Percentiles rank a stretch among this genome's conserved stretches.
phyloP scores from a whole-genome alignment of 2,113 vertebrate genomes.

The Entomyzon cyanotis region DNA sequence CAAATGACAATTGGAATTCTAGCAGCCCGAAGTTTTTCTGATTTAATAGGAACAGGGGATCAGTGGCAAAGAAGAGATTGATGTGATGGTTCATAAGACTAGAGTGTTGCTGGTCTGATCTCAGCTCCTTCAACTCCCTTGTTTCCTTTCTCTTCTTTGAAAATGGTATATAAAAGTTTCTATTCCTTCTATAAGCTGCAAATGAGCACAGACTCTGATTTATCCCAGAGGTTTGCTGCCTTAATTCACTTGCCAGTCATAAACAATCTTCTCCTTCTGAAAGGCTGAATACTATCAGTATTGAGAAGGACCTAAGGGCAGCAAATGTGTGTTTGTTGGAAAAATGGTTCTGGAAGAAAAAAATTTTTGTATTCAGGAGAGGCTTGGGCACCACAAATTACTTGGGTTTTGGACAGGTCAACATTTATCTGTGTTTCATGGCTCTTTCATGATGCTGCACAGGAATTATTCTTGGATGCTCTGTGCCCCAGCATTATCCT shows the following conservation, averaged over 20 bases:
- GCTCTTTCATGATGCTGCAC: neutral
- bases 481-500: neutral
- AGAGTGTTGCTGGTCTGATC: neutral
- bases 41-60: neutral
- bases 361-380: neutral
- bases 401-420: neutral
- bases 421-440: neutral
- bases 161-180: neutral
- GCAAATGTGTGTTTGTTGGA: neutral
- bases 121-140: neutral
- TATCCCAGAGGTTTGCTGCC: neutral
- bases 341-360: neutral
- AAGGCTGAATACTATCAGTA: neutral
- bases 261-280: neutral
- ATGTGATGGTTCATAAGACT: neutral
- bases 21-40: neutral
- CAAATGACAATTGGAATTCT: neutral
- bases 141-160: neutral
- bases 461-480: neutral
- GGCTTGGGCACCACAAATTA: neutral
- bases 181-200: neutral
- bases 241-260: neutral
- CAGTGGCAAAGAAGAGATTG: neutral
- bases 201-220: neutral
- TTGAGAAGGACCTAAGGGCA: neutral